Conservation (phyloP, 37 sponge, comb jelly and placozoan genomes). For the Halisarca cf. caerulea region DNA sequence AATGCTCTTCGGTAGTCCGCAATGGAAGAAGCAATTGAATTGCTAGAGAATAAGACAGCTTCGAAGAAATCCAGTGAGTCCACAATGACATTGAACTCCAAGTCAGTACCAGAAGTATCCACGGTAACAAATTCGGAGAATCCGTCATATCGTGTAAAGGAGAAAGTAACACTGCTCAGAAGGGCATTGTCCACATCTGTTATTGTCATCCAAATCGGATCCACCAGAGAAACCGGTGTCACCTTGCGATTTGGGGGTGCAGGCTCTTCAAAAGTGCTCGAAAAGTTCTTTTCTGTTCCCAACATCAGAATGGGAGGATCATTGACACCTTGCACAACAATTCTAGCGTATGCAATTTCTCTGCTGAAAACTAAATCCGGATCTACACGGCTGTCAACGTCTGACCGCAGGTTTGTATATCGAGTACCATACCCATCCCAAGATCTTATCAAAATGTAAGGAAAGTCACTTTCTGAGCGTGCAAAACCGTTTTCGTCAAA, state of each 20-base stretch:
- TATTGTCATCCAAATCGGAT: constrained; percentile 28
- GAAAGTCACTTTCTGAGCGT: constrained; percentile 58
- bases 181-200: constrained; percentile 71
- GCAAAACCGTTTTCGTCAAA: constrained; percentile 54
- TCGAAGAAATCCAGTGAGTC: background rate
- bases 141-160: constrained; percentile 54
- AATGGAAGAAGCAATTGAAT: background rate
- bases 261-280: constrained; percentile 63
- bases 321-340: background rate
- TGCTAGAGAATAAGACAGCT: background rate
- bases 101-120: constrained; percentile 57
- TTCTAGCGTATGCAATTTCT: constrained; percentile 49
- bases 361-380: constrained; percentile 77
- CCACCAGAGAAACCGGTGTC: constrained; percentile 63
- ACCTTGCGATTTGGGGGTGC: constrained; percentile 62
- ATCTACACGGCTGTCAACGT: constrained; percentile 65
- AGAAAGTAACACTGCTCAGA: constrained; percentile 34
- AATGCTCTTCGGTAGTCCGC: constrained; percentile 60
- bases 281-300: constrained; percentile 27
- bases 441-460: constrained; percentile 61
- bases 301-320: constrained; percentile 31
- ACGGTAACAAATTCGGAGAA: constrained; percentile 42
- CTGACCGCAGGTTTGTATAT: constrained; percentile 21
- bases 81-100: background rate
- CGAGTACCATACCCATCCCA: constrained; percentile 81